Percentiles rank a stretch among this genome's conserved stretches.
Evolutionary conservation across 2,888 invertebrate species (phyloP).

Genomic region (Cenopis cana): DNA sequence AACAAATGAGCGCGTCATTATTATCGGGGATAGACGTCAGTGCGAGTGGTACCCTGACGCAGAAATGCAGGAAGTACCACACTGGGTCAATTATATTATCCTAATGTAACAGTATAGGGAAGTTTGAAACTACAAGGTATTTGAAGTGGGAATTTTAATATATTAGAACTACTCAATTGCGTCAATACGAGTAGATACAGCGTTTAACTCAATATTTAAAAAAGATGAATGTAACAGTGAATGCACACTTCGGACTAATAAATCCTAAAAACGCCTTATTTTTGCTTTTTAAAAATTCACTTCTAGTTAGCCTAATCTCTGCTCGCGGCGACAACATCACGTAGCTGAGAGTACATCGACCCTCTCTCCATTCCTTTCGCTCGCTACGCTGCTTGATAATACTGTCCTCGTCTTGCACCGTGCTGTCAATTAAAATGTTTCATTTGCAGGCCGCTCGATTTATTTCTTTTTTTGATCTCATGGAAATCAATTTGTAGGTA

Average conservation of each 20-base stretch:
- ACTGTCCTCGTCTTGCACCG: constrained; percentile 51
- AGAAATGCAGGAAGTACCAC: constrained; percentile 15
- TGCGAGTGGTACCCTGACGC: constrained; percentile 23
- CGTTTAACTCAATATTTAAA: too few relatives aligned
- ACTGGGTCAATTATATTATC: background rate
- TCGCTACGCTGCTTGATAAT: constrained; percentile 51
- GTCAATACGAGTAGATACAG: too few relatives aligned
- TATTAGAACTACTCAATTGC: too few relatives aligned
- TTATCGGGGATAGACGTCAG: constrained; percentile 42
- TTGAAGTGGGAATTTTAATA: too few relatives aligned
- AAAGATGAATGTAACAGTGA: background rate
- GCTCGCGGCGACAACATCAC: constrained; percentile 41
- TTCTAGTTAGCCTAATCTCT: constrained; percentile 15
- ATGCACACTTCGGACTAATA: background rate
- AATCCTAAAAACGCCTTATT: background rate
- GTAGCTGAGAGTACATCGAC: constrained; percentile 61
- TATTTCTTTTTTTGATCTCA: background rate
- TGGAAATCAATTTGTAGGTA: background rate
- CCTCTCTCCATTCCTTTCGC: constrained; percentile 54
- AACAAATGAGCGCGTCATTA: constrained; percentile 45
- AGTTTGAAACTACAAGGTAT: background rate
- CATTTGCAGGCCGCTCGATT: constrained; percentile 12
- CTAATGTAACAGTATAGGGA: background rate
- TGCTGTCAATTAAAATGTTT: constrained; percentile 55
- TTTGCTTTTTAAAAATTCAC: constrained; percentile 1